Evolutionary conservation across 2,888 invertebrate species (phyloP).

Genomic region (Xylocampa areola): DNA sequence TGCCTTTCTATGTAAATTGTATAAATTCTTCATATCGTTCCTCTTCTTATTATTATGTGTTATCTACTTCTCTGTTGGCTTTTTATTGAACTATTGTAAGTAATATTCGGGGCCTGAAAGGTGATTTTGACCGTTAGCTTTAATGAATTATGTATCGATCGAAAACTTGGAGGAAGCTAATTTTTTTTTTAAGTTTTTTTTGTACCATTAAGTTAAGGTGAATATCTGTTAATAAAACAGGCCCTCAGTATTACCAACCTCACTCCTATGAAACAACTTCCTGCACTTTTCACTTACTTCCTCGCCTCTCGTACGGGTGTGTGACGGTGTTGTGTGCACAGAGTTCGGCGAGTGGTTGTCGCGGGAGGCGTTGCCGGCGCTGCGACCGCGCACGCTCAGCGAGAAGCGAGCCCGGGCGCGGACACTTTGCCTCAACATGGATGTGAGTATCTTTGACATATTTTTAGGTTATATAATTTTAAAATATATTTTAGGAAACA

Average conservation of each 20-base stretch:
- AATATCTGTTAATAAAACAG: constrained; percentile 6
- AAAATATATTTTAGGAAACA: background rate
- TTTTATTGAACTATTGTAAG: background rate
- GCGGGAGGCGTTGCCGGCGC: constrained; percentile 80
- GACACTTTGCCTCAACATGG: constrained; percentile 78
- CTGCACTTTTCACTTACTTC: constrained; percentile 29
- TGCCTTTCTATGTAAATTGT: constrained; percentile 3
- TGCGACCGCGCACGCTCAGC: constrained; percentile 74
- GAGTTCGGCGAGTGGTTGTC: constrained; percentile 88
- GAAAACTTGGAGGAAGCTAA: no score
- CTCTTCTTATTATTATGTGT: constrained; percentile 6
- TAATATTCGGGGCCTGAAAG: constrained; percentile 34
- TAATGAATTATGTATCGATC: no score
- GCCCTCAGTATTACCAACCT: constrained; percentile 22
- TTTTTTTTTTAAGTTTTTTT: no score
- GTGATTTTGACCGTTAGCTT: no score
- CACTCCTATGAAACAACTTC: constrained; percentile 14
- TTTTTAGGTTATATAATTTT: background rate
- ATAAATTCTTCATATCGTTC: constrained; percentile 12
- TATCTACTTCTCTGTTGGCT: constrained; percentile 4
- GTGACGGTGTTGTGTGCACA: constrained; percentile 68
- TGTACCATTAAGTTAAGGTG: no score
- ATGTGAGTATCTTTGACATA: constrained; percentile 69
- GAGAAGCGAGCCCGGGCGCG: constrained; percentile 77
- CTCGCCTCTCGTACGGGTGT: constrained; percentile 46